Evolutionary conservation across 2,888 invertebrate species (phyloP), one percentile per base, ranked within the genome.

Genomic region (Nebria salina): DNA sequence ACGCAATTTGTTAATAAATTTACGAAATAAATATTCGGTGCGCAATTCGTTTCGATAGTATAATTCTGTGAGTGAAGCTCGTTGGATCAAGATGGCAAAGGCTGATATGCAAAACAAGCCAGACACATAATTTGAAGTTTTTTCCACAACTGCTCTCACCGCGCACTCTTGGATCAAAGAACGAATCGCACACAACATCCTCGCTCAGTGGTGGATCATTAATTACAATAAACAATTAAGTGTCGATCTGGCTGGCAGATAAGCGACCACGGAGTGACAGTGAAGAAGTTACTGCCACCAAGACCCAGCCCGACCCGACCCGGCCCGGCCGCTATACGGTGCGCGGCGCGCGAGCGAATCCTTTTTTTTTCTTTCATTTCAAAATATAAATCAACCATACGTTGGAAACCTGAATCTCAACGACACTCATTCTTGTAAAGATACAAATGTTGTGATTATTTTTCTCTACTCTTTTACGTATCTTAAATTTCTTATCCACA

Each of bases 141-240:
- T 25, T 70, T 34, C 34, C 20, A 70, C 11, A 11, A 15, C 68
- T 6, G 25, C 3, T 7, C 66, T 2, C 43, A 13, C 11, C 66
- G 5, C 54, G 80, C 75, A 8, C 20, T 34, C 74, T 43, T 70
- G 80, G 64, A 80, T 80, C 80, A 80, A 80, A 76, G 66, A 75
- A 66, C 66, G 76, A 76, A 76, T 76, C 76, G 72, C 54, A 54
- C 54, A 54, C 78, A 80, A 80, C 80, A 80, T 80, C 81, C 73
- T 7, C 76, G 13, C 13, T 13, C 54, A 54, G 34, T 76, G 73
- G 76, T 72, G 81, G 72, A 76, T 76, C 81, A 81, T 81, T 81
- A 76, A 81, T 81, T 81, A 81, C 81, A 73, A 76, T 81, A 81
- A 81, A 81, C 81, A 81, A 81, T 81, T 81, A 81, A 81, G 73